Evolutionary conservation across 2,797 vertebrate genomes (phyloP).

Genomic region (Iguana delicatissima): DNA sequence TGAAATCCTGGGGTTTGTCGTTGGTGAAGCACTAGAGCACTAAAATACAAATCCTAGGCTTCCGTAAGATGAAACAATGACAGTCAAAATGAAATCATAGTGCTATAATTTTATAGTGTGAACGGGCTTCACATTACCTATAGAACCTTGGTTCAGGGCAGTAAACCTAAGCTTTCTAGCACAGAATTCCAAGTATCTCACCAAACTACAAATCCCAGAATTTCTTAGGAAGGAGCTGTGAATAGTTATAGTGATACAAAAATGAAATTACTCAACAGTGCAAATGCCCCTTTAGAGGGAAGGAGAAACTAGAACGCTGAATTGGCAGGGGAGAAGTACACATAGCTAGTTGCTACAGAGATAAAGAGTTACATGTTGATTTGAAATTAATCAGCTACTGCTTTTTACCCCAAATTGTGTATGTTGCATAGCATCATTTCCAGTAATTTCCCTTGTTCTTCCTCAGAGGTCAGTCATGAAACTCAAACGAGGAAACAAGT

Average conservation of each 20-base stretch:
- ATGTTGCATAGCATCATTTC: background rate
- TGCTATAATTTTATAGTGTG: too few relatives aligned
- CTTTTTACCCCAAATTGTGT: background rate
- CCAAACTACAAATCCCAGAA: too few relatives aligned
- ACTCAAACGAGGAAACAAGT: slow-evolving; percentile 68
- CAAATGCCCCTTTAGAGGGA: background rate
- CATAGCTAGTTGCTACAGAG: background rate
- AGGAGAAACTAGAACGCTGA: background rate
- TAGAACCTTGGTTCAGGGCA: too few relatives aligned
- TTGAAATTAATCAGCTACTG: too few relatives aligned
- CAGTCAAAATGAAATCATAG: background rate
- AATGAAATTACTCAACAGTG: background rate
- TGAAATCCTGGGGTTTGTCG: too few relatives aligned
- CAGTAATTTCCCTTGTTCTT: background rate
- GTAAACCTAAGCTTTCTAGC: too few relatives aligned
- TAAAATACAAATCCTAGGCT: background rate
- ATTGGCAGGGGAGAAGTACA: background rate
- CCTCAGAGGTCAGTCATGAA: slow-evolving; percentile 82
- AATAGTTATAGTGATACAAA: background rate
- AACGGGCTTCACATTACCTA: too few relatives aligned
- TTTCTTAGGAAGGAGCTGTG: too few relatives aligned
- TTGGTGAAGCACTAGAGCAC: background rate
- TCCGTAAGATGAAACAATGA: too few relatives aligned
- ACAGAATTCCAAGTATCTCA: too few relatives aligned
- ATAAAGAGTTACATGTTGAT: background rate